Evolutionary conservation across 1,140 invertebrate species (phyloP), one percentile per base, ranked within the genome.

Genomic region (Zeugodacus cucurbitae): DNA sequence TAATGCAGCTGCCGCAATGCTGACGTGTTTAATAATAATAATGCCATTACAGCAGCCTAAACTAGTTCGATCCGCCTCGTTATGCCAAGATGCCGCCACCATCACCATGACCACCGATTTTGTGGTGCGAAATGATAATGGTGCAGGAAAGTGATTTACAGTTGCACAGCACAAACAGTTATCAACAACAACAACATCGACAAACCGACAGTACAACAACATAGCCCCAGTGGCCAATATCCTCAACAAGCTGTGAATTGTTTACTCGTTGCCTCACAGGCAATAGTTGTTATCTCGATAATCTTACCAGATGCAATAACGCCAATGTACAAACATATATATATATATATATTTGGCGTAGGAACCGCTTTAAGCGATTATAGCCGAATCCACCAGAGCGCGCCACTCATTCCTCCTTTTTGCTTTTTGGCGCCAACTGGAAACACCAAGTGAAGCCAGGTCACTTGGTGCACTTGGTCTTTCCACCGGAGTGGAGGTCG

Each of bases 11-110:
- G 67, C 34, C 29, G 67, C 20, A 34, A 74, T 74, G 67, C 67
- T 74, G 74, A 54, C 41, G 74, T 82, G 41, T 82, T 82, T 82
- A 48, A 82, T 82, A 82, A 48, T 82, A 78, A 82, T 82, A 82
- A 82, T 82, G 74, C 74, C 17, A 82, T 48, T 82, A 82, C 26
- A 82, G 22, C n/a, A 17, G 74, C 1, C n/a, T 82, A 48, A 82
- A 82, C 41, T 44, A 34, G 74, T 48, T 82, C 41, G 41, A 26
- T 48, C 44, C n/a, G n/a, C 8, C 44, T 82, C 41, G 26, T 26
- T 82, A 48, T 82, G 41, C 41, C 37, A 20, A 32, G 37, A 74
- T 44, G 70, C 70, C 41, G 44, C 41, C 11, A 14, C 41, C 74
- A 82, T 48, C n/a, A 17, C 70, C 37, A 74, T 74, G 34, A 7